Evolutionary conservation across 2,113 vertebrate species (phyloP).

Genomic region (Zootoca vivipara): DNA sequence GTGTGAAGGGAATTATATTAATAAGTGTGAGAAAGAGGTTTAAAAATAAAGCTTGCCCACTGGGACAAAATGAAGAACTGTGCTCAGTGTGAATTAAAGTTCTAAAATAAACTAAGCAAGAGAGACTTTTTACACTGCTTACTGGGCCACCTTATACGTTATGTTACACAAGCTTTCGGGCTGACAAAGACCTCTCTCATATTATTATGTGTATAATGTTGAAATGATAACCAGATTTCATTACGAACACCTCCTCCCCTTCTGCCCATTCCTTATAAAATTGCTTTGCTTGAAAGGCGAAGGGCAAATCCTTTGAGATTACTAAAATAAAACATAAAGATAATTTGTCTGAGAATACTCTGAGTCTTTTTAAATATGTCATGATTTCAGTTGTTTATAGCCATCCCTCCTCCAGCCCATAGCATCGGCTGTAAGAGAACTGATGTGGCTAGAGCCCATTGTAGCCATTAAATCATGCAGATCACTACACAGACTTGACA

Average conservation of each 20-base stretch:
- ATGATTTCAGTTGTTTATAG: neutral
- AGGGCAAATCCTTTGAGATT: slow-evolving; percentile 56
- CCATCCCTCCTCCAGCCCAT: neutral
- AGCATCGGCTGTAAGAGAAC: neutral
- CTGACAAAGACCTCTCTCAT: slow-evolving; percentile 66
- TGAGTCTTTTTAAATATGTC: slow-evolving; percentile 55
- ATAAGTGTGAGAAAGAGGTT: slow-evolving; percentile 71
- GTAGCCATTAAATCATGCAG: neutral
- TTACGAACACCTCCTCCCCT: slow-evolving; percentile 62
- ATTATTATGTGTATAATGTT: slow-evolving; percentile 67
- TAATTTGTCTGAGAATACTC: slow-evolving; percentile 64
- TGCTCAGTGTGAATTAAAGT: slow-evolving; percentile 73
- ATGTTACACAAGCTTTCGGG: slow-evolving; percentile 68
- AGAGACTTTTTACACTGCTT: slow-evolving; percentile 68
- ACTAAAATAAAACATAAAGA: slow-evolving; percentile 64
- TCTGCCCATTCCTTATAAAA: slow-evolving; percentile 68
- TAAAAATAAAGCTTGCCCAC: slow-evolving; percentile 69
- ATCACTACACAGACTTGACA: neutral
- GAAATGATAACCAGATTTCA: slow-evolving; percentile 70
- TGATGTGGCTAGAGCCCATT: neutral
- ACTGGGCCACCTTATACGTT: slow-evolving; percentile 65
- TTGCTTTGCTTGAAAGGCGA: slow-evolving; percentile 69
- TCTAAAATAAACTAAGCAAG: slow-evolving; percentile 73
- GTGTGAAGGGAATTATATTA: slow-evolving; percentile 72
- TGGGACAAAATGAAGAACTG: slow-evolving; percentile 68